These are phyloP conservation scores for Pristis pectinata DNA, from an alignment of 2,797 vertebrate species.

Conservation along the genomic window DNA sequence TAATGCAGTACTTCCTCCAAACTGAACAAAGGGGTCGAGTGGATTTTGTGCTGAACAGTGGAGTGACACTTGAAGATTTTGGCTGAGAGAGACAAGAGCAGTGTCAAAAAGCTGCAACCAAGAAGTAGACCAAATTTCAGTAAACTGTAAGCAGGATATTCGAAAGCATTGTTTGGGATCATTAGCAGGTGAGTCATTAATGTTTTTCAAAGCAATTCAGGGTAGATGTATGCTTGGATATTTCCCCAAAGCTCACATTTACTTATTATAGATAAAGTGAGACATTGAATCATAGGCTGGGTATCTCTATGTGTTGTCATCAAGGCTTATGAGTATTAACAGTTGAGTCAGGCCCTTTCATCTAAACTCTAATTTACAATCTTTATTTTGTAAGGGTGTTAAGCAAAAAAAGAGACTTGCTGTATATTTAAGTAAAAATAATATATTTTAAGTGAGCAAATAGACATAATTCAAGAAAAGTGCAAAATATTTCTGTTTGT, in stretches of 20 bases:
- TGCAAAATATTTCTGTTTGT: background rate
- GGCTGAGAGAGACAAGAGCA: too few species aligned
- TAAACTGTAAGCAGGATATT: too few species aligned
- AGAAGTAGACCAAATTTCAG: too few species aligned
- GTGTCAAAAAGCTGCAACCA: too few species aligned
- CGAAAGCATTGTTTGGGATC: background rate
- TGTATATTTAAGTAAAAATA: background rate
- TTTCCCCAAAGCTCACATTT: background rate
- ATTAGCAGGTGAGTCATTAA: background rate
- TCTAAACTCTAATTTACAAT: background rate
- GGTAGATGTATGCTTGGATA: background rate
- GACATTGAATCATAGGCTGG: background rate
- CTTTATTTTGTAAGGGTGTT: background rate
- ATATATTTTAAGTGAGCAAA: background rate
- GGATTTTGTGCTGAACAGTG: too few species aligned
- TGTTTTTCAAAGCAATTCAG: background rate
- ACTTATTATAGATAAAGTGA: background rate
- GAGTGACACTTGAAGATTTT: too few species aligned
- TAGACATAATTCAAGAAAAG: background rate
- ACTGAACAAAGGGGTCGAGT: too few species aligned
- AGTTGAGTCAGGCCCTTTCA: background rate
- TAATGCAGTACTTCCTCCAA: too few species aligned
- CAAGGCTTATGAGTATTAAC: background rate
- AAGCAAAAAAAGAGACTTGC: background rate
- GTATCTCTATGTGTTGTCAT: background rate